Evolutionary conservation across 2,113 vertebrate species (phyloP).

Genomic region (Bubo scandiacus): DNA sequence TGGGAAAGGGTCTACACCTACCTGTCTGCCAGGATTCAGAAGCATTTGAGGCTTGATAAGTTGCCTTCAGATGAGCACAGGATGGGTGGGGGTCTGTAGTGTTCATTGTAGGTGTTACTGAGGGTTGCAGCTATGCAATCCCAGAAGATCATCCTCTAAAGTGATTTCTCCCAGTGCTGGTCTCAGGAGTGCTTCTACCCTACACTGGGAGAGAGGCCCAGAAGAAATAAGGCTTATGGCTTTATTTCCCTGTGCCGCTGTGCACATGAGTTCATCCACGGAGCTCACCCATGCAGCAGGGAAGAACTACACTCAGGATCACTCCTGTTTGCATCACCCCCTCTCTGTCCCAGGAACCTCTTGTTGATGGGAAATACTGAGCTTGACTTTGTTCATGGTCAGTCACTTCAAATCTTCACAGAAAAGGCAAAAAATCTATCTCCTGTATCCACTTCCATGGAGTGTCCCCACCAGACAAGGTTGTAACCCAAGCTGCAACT

Average conservation of each 20-base stretch:
- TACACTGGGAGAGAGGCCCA: rapidly evolving
- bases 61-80: neutral
- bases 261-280: neutral
- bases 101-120: neutral
- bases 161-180: neutral
- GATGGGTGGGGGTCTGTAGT: neutral
- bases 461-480: neutral
- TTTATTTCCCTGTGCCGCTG: neutral
- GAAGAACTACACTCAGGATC: neutral
- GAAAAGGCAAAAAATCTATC: neutral
- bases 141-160: neutral
- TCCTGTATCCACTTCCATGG: neutral
- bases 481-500: neutral
- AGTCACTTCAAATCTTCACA: neutral
- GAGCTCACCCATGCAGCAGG: neutral
- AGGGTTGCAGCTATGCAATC: neutral
- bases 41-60: neutral
- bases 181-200: neutral
- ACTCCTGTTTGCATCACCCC: neutral
- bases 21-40: neutral
- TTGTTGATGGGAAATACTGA: neutral
- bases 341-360: neutral
- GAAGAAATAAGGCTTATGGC: neutral
- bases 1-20: neutral
- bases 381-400: neutral